Evolutionary conservation across 2,113 vertebrate genomes (phyloP).

Genomic region (Leucoraja erinaceus): DNA sequence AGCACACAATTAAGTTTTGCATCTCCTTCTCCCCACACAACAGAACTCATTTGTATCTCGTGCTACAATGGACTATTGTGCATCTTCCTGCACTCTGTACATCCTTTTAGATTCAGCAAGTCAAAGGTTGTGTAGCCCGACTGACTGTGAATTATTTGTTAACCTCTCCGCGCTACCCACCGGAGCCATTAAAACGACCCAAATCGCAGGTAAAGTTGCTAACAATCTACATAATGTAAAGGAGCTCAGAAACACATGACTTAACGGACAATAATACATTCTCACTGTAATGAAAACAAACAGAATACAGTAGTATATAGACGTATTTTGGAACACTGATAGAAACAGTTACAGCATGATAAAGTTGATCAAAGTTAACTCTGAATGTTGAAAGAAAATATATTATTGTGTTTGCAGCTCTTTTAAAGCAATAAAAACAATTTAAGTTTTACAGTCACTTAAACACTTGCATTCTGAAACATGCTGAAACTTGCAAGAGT

Average conservation of each 20-base stretch:
- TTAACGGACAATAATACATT: conserved; percentile 37
- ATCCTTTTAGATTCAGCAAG: conserved; percentile 62
- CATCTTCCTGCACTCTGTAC: conserved; percentile 51
- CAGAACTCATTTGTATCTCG: conserved; percentile 64
- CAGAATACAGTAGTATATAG: conserved; percentile 17
- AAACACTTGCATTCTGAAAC: conserved; percentile 15
- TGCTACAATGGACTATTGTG: conserved; percentile 83
- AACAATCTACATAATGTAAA: conserved; percentile 45
- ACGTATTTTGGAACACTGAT: background rate
- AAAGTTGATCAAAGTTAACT: conserved; percentile 22
- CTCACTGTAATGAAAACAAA: conserved; percentile 38
- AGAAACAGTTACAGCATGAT: background rate
- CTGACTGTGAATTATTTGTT: conserved; percentile 79
- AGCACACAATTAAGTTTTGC: conserved; percentile 67
- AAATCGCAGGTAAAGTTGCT: conserved; percentile 49
- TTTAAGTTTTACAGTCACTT: background rate
- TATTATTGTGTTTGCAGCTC: background rate
- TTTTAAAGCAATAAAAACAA: background rate
- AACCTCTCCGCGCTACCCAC: conserved; percentile 50
- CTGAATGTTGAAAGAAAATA: conserved; percentile 25
- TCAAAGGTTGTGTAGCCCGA: conserved; percentile 89
- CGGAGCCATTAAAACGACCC: conserved; percentile 14
- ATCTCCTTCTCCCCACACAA: conserved; percentile 67
- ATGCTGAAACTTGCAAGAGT: background rate
- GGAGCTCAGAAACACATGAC: conserved; percentile 40